phyloP scores from a whole-genome alignment of 2,113 vertebrate species.

The Pygoscelis antarcticus region DNA sequence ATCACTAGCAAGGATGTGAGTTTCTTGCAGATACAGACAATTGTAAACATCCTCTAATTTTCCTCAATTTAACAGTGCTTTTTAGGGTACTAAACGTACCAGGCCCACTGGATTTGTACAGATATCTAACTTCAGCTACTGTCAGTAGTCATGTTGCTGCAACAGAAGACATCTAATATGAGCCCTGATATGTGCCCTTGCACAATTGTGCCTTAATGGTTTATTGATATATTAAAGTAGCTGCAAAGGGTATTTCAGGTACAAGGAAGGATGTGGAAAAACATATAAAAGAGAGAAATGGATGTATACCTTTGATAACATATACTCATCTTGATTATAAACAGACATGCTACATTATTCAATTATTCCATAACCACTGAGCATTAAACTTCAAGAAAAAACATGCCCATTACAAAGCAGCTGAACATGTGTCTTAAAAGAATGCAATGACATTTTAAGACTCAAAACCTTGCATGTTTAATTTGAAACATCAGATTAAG shows the following conservation, averaged over 20 bases:
- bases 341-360: not conserved
- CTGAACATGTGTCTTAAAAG: not conserved
- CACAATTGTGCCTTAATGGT: not conserved
- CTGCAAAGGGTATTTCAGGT: not conserved
- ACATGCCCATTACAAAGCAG: not conserved
- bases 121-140: not conserved
- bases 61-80: not conserved
- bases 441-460: conserved; percentile 24
- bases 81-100: not conserved
- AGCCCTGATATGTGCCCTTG: not conserved
- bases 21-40: not conserved
- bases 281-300: not conserved
- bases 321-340: not conserved
- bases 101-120: not conserved
- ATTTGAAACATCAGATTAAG: conserved; percentile 61
- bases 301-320: not conserved
- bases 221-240: not conserved
- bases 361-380: not conserved
- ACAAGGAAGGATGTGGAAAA: not conserved
- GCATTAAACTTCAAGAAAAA: not conserved
- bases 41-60: not conserved
- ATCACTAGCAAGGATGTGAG: not conserved
- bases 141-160: not conserved
- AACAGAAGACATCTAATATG: not conserved
- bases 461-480: not conserved